Evolutionary conservation across 1,140 invertebrate species (phyloP), one percentile per base, ranked within the genome.

Genomic region (Danaus melanippus): DNA sequence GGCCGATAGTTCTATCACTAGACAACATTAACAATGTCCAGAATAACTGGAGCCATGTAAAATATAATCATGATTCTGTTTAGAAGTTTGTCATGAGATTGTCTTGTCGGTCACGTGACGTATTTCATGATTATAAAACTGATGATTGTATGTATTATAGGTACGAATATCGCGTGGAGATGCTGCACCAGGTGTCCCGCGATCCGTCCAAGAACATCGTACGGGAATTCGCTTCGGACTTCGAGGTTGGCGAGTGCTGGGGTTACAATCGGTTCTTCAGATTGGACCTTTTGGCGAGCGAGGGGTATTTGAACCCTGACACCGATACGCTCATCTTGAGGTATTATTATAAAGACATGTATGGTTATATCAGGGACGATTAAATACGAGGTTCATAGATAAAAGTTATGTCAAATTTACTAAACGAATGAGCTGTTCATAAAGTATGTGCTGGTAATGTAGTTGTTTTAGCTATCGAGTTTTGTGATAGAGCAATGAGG

Each of bases 221-320:
- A 8, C 88, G 93, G 57, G 93, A 95, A 89, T 98, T 97, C 87
- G 95, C 96, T 0, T 97, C 96, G 0, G 96, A 97, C 87, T 98
- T 98, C 89, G 96, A 97, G 88, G 95, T 97, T 58, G 96, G 96
- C n/a, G 96, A 98, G 89, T 98, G 96, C 76, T 98, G 96, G 96
- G 96, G 96, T 8, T 98, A 98, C 78, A 98, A 97, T 79, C 88
- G 96, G 60, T 98, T 98, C 85, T 98, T 97, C 81, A 88, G 96
- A 51, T 89, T 98, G 47, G 96, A 97, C 88, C 87, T 97, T 42
- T 89, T 98, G 10, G 95, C 94, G 12, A 94, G 92, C 67, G 96
- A 98, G 88, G 96, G 96, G 0, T 98, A 97, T 79, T 87, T 93
- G 46, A 93, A 94, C 75, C 91, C 91, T 0, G 90, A 92, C 60